Base-by-base conservation (phyloP, 2,113 vertebrate genomes). In the Anhinga anhinga region DNA sequence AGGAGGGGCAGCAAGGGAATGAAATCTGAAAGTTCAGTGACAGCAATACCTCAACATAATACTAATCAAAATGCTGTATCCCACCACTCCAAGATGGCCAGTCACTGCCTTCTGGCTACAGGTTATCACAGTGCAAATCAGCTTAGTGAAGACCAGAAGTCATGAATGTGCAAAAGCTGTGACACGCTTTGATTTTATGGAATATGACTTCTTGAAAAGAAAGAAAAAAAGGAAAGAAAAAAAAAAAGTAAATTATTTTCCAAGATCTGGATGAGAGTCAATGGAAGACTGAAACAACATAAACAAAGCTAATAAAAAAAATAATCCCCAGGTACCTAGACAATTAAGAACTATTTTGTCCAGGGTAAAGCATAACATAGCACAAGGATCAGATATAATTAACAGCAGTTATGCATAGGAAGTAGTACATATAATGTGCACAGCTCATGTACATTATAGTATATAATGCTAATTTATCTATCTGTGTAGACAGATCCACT, bases 1-100 rank as follows among this genome's bases (percentile, higher is more conserved):
- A 10, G 15, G 11, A 8, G 52, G 14, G 0, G 2, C 29, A 3
- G 2, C 27, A 4, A 2, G 15, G 8, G 47, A 20, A 59, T 26
- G 38, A n/a, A 3, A 58, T 7, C 11, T 58, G 45, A 66, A 81
- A 36, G 19, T 40, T 56, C 44, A 85, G 40, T 20, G 42, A 36
- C 5, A 73, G 16, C 16, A 47, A 42, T 34, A 7, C 62, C 55
- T 21, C 47, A 81, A 23, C 3, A 17, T 30, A 61, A 63, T 14
- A 52, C 10, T 40, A 32, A 88, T 49, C 18, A 70, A 67, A 7
- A 36, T 16, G 12, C 11, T 80, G 10, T 23, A 81, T 42, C 25
- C 55, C 52, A 62, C 15, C 13, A n/a, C 32, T 44, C 19, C 2
- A 1, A 86, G 19, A 23, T 52, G 42, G 20, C 15, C 52, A 53